Evolutionary conservation across 2,113 vertebrate species (phyloP), one percentile per base, ranked within the genome.

Genomic region (Ammospiza caudacuta): DNA sequence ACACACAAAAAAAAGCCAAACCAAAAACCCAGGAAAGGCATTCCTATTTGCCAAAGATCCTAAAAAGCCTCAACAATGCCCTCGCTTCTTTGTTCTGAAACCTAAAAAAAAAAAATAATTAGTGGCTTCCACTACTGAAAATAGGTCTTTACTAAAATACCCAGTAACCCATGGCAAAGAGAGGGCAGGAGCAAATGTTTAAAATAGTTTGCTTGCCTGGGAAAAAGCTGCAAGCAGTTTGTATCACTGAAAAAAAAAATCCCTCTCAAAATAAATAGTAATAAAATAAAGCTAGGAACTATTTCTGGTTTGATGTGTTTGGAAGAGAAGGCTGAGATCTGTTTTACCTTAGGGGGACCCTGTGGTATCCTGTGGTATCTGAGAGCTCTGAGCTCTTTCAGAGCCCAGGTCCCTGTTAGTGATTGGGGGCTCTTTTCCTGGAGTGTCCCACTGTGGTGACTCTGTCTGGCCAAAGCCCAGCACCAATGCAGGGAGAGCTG

Each of bases 301-400:
- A 51, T 96, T 96, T 94, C 44, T 96, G 92, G 57, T 28, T 88
- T 90, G 86, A 74, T 85, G 29, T 93, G 41, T 87, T 96, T 94
- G 93, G 72, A 89, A 93, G 79, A 90, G 69, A 86, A 92, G 55
- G 15, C 79, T 78, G 24, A 84, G 89, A 72, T 92, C 61, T 81
- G 1, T 93, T 95, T 93, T 94, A 95, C 88, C 85, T 95, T 91
- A 90, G 75, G 93, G 93, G 96, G 90, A 93, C 92, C 76, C 84
- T 62, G 93, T 63, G 90, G 85, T 92, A 68, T 93, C 64, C 72
- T 93, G 68, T 46, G 79, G 52, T 75, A 67, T 89, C 92, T 88
- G 79, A n/a, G 79, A n/a, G 55, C 59, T 80, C 63, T 96, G 68
- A 83, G 90, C 61, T 92, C 5, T 96, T 88, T 83, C n/a, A 61